Conservation (phyloP, 2,888 invertebrate genomes). For the Vesta saturnalis region DNA sequence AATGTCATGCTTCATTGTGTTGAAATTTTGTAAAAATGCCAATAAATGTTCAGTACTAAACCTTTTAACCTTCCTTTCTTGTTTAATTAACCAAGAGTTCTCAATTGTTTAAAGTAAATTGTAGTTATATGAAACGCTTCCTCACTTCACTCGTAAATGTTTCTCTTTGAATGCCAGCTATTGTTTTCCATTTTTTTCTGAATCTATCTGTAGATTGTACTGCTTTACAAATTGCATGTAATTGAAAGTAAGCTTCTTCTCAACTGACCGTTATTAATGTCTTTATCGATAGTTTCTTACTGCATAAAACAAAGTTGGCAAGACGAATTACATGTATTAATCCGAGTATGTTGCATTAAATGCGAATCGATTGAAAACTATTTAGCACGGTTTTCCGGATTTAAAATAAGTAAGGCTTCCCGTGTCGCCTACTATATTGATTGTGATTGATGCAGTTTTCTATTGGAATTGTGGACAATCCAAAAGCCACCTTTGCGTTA, state of each 20-base stretch:
- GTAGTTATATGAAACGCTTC: neutral
- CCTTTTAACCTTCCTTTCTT: too few relatives aligned
- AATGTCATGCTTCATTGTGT: too few relatives aligned
- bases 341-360: conserved; percentile 4
- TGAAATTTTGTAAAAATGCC: too few relatives aligned
- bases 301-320: neutral
- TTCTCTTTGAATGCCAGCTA: neutral
- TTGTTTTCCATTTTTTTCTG: neutral
- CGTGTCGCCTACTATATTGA: too few relatives aligned
- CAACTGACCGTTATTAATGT: conserved; percentile 6
- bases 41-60: too few relatives aligned
- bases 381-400: conserved; percentile 3
- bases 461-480: neutral
- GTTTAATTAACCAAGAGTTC: too few relatives aligned
- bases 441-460: too few relatives aligned
- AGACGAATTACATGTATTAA: neutral
- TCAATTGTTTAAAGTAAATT: too few relatives aligned
- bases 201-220: neutral
- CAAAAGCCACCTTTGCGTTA: neutral
- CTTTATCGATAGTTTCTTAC: neutral
- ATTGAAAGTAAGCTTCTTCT: conserved; percentile 6
- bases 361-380: conserved; percentile 6
- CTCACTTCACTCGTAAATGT: too few relatives aligned
- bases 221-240: conserved; percentile 9
- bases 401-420: conserved; percentile 4